Evolutionary conservation across 2,113 vertebrate species (phyloP), one percentile per base, ranked within the genome.

Genomic region (Amazona guildingii): DNA sequence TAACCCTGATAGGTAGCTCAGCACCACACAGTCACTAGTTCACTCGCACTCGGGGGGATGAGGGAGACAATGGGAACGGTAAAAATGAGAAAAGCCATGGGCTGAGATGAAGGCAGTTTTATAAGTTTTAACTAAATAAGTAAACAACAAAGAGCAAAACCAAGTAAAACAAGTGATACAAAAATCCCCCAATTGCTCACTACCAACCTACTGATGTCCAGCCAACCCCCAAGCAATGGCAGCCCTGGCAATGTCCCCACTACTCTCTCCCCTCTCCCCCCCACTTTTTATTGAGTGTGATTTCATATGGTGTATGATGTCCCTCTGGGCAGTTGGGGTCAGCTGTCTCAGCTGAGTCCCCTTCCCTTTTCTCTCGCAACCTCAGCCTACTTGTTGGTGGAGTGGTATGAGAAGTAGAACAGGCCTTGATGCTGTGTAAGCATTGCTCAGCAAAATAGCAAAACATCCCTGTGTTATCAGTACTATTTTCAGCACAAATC

Each of bases 191-290:
- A 35, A 0, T 55, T 55, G 29, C 48, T 63, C 41, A 17, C 24
- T 48, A 27, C 35, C n/a, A 83, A 39, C 39, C 1, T 2, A 51
- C 44, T 3, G 0, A n/a, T 20, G 39, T 2, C 19, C 46, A 69
- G 48, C 11, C 39, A 54, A 20, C 11, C 11, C 39, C 46, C 1
- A 5, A 43, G 48, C 25, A 55, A 24, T 1, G 2, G 24, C 23
- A 83, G 46, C 8, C 10, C 28, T 68, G 62, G 39, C 12, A 83
- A 62, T 3, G 0, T 1, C 20, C 8, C 19, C 31, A 19, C 31
- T n/a, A n/a, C 31, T n/a, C 7, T 57, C 31, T 11, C 7, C 29
- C 3, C 5, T 6, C 17, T 35, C 13, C 4, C 31, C 13, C 3
- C 7, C 3, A 29, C 6, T 21, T 67, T 43, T 49, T 43, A 15